Conservation (phyloP, 2,113 vertebrate species). For the Argyrosomus japonicus region DNA sequence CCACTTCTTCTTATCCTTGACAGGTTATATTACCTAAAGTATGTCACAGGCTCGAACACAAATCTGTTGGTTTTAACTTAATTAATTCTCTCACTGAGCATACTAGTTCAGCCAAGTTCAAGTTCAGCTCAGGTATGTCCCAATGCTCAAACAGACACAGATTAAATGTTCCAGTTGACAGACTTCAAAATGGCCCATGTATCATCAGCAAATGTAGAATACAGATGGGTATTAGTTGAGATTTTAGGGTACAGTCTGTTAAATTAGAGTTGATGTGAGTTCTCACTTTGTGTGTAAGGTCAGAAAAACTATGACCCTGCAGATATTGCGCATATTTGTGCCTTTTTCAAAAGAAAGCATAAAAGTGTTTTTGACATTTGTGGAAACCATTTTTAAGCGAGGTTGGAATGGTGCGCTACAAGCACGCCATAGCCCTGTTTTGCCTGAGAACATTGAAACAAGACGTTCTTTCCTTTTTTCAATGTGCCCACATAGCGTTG, state of each 20-base stretch:
- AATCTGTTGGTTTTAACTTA: not conserved
- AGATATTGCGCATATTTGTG: not conserved
- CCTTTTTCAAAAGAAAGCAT: not conserved
- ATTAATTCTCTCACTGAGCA: not conserved
- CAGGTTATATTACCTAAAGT: slow-evolving; percentile 26
- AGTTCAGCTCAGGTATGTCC: not conserved
- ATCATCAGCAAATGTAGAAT: not conserved
- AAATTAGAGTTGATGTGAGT: not conserved
- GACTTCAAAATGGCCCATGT: not conserved
- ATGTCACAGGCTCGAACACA: not conserved
- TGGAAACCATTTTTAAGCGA: not conserved
- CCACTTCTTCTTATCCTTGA: slow-evolving; percentile 17
- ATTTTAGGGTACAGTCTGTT: not conserved
- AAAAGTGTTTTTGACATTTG: not conserved
- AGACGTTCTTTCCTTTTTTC: not conserved
- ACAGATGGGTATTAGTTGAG: not conserved
- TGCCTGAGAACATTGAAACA: not conserved
- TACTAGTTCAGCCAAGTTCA: not conserved
- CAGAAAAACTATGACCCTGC: not conserved
- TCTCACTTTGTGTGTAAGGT: not conserved
- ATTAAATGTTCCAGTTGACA: not conserved
- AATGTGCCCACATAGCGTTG: not conserved
- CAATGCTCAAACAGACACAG: not conserved
- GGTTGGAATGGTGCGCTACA: not conserved
- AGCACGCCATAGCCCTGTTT: no score